Conservation (phyloP, 2,888 invertebrate genomes). For the Campoplex capitator region DNA sequence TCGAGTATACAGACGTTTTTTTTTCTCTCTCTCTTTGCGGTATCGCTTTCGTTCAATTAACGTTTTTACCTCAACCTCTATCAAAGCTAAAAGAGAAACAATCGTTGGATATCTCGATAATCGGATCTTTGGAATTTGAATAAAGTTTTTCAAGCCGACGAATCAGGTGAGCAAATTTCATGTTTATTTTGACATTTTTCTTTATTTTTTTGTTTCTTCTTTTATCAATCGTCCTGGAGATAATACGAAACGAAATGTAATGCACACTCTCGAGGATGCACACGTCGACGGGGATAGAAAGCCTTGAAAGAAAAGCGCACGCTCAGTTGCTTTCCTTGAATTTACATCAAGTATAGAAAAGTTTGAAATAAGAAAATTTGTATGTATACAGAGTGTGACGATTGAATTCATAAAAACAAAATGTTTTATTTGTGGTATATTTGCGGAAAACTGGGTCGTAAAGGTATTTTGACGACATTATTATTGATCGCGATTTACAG, state of each 20-base stretch:
- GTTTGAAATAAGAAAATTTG: conserved; percentile 45
- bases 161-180: conserved; percentile 33
- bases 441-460: conserved; percentile 47
- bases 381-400: conserved; percentile 12
- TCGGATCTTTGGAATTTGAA: conserved; percentile 1
- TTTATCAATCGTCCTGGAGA: not conserved
- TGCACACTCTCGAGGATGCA: conserved; percentile 17
- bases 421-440: conserved; percentile 23
- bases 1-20: conserved; percentile 54
- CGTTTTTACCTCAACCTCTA: not conserved
- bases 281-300: conserved; percentile 44
- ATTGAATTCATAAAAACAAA: conserved; percentile 25
- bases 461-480: conserved; percentile 38
- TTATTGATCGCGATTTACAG: conserved; percentile 54
- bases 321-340: conserved; percentile 44
- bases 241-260: not conserved
- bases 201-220: not conserved
- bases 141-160: conserved; percentile 16
- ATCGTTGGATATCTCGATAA: not conserved
- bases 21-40: not conserved
- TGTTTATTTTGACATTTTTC: conserved; percentile 20
- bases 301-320: conserved; percentile 54
- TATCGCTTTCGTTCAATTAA: conserved; percentile 39
- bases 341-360: conserved; percentile 55
- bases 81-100: conserved; percentile 7